Evolutionary conservation across 2,113 vertebrate genomes (phyloP).

Genomic region (Sula dactylatra): DNA sequence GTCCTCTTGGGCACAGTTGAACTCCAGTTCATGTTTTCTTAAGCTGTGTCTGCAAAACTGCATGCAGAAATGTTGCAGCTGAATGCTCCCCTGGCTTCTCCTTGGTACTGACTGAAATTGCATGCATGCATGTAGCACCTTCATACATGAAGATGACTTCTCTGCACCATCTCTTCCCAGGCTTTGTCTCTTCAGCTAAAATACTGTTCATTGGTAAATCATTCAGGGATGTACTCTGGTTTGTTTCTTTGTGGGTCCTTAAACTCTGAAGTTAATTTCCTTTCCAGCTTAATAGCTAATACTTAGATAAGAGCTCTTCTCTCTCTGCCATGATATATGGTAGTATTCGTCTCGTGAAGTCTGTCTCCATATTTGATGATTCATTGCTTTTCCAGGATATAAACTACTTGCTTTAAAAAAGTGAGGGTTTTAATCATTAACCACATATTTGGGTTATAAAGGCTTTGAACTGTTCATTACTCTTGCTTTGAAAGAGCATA

Average conservation of each 20-base stretch:
- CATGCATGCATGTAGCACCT: accelerated
- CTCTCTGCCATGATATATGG: neutral
- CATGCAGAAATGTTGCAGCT: neutral
- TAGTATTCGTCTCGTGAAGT: neutral
- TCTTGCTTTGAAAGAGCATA: neutral
- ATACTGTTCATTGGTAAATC: neutral
- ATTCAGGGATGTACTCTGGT: neutral
- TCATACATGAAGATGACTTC: too few species aligned
- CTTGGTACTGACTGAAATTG: accelerated
- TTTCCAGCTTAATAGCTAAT: neutral
- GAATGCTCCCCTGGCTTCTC: neutral
- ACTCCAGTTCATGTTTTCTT: neutral
- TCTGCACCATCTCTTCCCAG: too few species aligned
- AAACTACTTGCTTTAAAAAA: neutral
- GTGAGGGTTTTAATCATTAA: neutral
- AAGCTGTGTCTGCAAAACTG: neutral
- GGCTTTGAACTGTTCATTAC: neutral
- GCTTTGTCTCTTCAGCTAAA: neutral
- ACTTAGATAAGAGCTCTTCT: neutral
- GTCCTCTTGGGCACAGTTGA: neutral
- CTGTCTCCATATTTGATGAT: neutral
- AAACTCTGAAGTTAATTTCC: neutral
- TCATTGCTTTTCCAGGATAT: neutral
- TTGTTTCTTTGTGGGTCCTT: neutral
- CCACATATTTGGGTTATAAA: neutral